Evolutionary conservation across 2,888 invertebrate genomes (phyloP), one percentile per base, ranked within the genome.

Genomic region (Campaea margaritaria): DNA sequence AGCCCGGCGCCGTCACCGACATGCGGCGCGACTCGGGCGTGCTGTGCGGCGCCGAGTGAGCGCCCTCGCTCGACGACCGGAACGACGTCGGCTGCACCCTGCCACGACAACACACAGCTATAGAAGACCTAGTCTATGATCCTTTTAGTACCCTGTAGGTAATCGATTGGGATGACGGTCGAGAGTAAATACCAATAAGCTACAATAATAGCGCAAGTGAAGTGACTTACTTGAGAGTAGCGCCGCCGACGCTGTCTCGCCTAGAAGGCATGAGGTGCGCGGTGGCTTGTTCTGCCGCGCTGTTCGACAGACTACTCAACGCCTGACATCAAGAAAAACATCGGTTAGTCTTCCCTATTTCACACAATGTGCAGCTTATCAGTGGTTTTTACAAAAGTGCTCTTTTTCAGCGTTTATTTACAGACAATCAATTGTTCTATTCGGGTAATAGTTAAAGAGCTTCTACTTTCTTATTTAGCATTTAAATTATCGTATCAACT

Each of bases 261-360:
- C 94, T 93, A 0, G 95, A 95, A 38, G 95, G 95, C 86, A 95
- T 83, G 4, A 96, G 83, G 36, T 94, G 93, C 43, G 94, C 93
- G 4, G 93, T 76, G 2, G 91, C 86, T 51, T 89, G 90, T 38
- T 89, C 91, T 11, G 94, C 93, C 38, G 95, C 94, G 67, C 93
- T 94, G 62, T 86, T 93, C 13, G 96, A 95, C 94, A 98, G 95
- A 79, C 96, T 96, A 75, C 95, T 95, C 72, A 97, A 88, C 27
- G 97, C 97, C 96, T 96, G 86, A 55, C 41, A 55, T 13, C 27
- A 55, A 55, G 43, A 67, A 28, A 58, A 63, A 43, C 21, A 54
- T 53, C 15, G 10, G 8, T 38, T 11, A 50, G 46, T 46, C 13
- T 50, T 14, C 15, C 28, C 45, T 12, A 47, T 13, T 34, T 4